Evolutionary conservation across 2,888 invertebrate species (phyloP).

Genomic region (Cistogaster globosa): DNA sequence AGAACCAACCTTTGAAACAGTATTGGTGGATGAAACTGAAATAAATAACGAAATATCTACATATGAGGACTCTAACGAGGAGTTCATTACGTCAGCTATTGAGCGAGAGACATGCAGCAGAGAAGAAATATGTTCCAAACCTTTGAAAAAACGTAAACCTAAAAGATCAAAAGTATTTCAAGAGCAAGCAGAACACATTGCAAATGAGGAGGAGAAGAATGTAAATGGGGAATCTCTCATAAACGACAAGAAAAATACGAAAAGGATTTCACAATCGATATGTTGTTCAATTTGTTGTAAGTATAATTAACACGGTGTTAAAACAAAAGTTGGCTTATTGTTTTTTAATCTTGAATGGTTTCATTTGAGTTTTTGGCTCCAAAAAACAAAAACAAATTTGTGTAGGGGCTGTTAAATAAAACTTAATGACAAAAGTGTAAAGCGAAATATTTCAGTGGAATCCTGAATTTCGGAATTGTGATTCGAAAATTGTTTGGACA

Average conservation of each 20-base stretch:
- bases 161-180: background rate
- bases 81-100: background rate
- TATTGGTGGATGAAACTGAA: background rate
- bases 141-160: background rate
- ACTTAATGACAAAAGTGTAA: too few species aligned
- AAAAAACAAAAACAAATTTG: too few species aligned
- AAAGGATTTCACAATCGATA: background rate
- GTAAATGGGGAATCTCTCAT: background rate
- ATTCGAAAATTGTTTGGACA: too few species aligned
- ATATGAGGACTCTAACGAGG: background rate
- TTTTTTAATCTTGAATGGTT: too few species aligned
- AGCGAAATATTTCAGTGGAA: too few species aligned
- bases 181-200: background rate
- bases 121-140: background rate
- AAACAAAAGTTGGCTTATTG: too few species aligned
- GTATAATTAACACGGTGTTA: background rate
- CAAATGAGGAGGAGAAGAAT: background rate
- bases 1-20: background rate
- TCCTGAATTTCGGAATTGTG: too few species aligned
- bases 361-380: too few species aligned
- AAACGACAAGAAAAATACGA: background rate
- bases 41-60: background rate
- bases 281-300: conserved; percentile 1
- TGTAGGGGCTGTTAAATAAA: too few species aligned
- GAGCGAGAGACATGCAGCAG: background rate